These are phyloP conservation scores for Carduelis carduelis DNA, from an alignment of 2,797 vertebrate genomes.

Conservation along the genomic window DNA sequence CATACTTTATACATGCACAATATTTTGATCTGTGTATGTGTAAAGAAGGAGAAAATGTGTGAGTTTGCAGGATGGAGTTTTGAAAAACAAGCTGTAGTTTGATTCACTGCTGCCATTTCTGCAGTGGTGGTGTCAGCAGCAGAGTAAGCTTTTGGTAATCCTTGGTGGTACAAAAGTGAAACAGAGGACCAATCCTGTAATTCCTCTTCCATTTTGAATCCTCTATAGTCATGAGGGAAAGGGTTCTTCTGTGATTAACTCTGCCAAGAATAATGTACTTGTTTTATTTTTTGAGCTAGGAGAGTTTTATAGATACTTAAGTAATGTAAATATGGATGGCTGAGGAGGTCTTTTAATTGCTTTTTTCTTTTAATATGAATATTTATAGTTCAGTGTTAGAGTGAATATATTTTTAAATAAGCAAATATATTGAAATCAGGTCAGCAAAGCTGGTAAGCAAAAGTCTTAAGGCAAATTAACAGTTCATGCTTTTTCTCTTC, in stretches of 20 bases:
- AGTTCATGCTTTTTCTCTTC: conserved; percentile 15
- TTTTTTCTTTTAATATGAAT: not conserved
- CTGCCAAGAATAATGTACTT: not conserved
- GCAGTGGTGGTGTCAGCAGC: not conserved
- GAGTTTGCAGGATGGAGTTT: not conserved
- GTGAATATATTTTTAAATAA: conserved; percentile 7
- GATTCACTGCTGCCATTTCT: not conserved
- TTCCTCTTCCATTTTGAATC: not conserved
- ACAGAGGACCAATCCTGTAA: not conserved
- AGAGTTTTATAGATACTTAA: not conserved
- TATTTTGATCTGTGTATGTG: not conserved
- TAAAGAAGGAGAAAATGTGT: not conserved
- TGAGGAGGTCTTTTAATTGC: not conserved
- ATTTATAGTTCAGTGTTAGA: not conserved
- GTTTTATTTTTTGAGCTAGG: not conserved
- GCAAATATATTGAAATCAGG: not conserved
- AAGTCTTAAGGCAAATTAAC: not conserved
- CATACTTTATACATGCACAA: not conserved
- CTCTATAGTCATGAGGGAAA: not conserved
- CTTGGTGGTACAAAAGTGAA: not conserved
- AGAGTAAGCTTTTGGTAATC: not conserved
- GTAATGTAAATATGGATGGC: not conserved
- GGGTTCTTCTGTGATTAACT: not conserved
- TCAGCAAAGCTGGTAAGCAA: conserved; percentile 21
- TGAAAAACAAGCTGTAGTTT: not conserved